Percentiles rank a stretch among this genome's conserved stretches.
Conservation (phyloP, 2,797 vertebrate species). For the Coreius guichenoti region DNA sequence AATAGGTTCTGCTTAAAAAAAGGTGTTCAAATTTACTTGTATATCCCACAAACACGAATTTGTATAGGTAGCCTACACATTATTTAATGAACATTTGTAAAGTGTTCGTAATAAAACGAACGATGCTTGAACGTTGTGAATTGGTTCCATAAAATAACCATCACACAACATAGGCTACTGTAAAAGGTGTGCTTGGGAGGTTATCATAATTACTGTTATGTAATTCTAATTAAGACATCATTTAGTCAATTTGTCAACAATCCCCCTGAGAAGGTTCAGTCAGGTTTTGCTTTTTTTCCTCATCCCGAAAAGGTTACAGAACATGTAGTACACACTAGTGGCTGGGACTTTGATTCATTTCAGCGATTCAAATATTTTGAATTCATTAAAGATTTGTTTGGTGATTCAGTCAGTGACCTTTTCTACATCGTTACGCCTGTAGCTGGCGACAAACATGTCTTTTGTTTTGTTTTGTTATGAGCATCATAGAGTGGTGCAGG, state of each 20-base stretch:
- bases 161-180: not conserved
- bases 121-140: not conserved
- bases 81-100: not conserved
- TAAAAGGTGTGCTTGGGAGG: not conserved
- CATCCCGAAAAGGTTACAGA: not conserved
- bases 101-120: not conserved
- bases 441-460: not conserved
- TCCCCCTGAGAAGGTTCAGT: not conserved
- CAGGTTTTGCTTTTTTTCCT: constrained; percentile 1
- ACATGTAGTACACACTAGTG: not conserved
- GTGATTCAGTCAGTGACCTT: not conserved
- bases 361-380: not conserved
- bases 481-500: not conserved
- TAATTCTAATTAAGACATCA: not conserved
- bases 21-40: not conserved
- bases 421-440: not conserved
- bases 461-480: not conserved
- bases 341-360: not conserved
- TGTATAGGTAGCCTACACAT: not conserved
- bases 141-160: not conserved
- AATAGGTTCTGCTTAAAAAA: not conserved
- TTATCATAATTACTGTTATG: not conserved
- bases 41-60: not conserved
- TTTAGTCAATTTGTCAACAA: not conserved
- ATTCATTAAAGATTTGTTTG: not conserved